Evolutionary conservation across 2,888 invertebrate species (phyloP), one percentile per base, ranked within the genome.

Genomic region (Parasteatoda lunata): DNA sequence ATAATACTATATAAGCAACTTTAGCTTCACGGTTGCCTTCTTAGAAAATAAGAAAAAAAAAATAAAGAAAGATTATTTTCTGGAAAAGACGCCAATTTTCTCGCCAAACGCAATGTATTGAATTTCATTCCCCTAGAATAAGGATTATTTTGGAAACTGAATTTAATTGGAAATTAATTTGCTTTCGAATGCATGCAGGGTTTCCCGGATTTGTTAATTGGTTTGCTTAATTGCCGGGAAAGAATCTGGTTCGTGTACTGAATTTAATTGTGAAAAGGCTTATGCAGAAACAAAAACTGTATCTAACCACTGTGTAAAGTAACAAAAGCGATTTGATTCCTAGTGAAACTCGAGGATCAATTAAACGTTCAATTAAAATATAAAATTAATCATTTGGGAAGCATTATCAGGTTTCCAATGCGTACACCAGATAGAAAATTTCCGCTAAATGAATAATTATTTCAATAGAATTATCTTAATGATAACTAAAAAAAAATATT

Each of bases 131-230:
- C 8, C 5, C 9, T 13, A 54, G 13, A 13, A 54, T 8, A 54
- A 54, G 4, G 49, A 52, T 15, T 54, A 54, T 13, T 9, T 2
- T 54, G 15, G 45, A 54, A n/a, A 54, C 15, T 73, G 45, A 5
- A 73, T 73, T 73, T 73, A 73, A 73, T 54, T 54, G 54, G 52
- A 73, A 73, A 73, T 3, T 73, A 73, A 73, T 73, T 73, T 73
- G 54, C 15, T 15, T 73, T 15, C 54, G 9, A 73, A 8, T n/a
- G 51, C 15, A 13, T 11, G 30, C 45, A n/a, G 75, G 13, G 11
- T 59, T 59, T 75, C 47, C 6, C n/a, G 5, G 45, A 9, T 64
- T 64, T 64, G 30, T 47, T 75, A 59, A 75, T 64, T 45, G 54
- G 54, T 45, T 47, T 64, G 64, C 54, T 45, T 4, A 59, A 64